Base-by-base conservation (phyloP, 2,113 vertebrate species). In the Salvelinus namaycush region DNA sequence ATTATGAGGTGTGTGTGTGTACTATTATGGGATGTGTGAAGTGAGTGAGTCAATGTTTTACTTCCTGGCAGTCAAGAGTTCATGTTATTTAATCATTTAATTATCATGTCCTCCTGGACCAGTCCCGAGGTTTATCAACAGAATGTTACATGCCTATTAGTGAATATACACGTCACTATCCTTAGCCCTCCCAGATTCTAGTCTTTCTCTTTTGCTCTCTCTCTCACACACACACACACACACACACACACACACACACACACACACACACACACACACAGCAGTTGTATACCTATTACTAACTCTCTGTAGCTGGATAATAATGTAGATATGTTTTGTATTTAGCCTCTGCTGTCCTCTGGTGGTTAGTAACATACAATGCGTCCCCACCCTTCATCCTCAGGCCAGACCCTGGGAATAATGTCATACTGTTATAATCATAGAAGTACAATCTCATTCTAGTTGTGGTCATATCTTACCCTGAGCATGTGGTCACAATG, bases 61-160 rank as follows among this genome's bases (percentile, higher is more conserved):
- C 29, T 75, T 76, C 62, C 51, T 78, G 70, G 34, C 1, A 74
- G 64, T 71, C 29, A 78, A 77, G 57, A 75, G 77, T 76, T 84
- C 34, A 22, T 24, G 68, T 71, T 44, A 74, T 75, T 76, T 79
- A 81, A 79, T 83, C 66, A 79, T 88, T 87, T 67, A 78, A 54
- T 76, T 65, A 72, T 22, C 66, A 64, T 29, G n/a, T 44, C 31
- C 49, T 12, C 26, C 16, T 64, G 16, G 72, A 26, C 16, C 60
- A 54, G 48, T 64, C 59, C 24, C 14, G 22, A 20, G 13, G 44
- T 74, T 76, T 78, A 51, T 34, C 67, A 71, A 78, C 22, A 8
- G 12, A 54, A 54, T 65, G 20, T 84, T 82, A 77, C 70, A 68
- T 22, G 6, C 3, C 1, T 2, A 6, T 27, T 48, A 76, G 31